Base-by-base conservation (phyloP, 2,113 vertebrate species). In the Antennarius striatus region DNA sequence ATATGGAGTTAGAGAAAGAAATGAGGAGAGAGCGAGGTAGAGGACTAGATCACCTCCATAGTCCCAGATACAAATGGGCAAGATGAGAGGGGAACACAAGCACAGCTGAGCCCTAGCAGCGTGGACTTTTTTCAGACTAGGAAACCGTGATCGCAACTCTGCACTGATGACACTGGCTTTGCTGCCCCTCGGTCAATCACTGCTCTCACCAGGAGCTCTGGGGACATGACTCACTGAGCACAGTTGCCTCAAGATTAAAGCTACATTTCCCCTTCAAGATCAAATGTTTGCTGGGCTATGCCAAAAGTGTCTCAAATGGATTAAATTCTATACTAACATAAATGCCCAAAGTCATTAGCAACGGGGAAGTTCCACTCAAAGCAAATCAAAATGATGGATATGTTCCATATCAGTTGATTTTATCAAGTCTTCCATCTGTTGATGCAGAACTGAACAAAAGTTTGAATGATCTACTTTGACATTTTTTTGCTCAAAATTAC, bases 11-110 rank as follows among this genome's bases (percentile, higher is more conserved):
- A 39, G 63, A 64, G 58, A 59, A 57, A 50, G 49, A 3, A 56
- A 57, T 57, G 5, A 42, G 56, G 63, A 67, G 61, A 63, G 55
- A 62, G 57, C 14, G 29, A 52, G 73, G 76, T 63, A 39, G 64
- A 79, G 77, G 46, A 80, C 57, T 75, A 36, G 56, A 82, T 83
- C 80, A 76, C 63, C 82, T 75, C 67, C 5, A 8, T 48, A 60
- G 85, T 84, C 83, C 83, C 82, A 79, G 81, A 82, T 75, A 82
- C 85, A 89, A 86, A 91, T 87, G 84, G 86, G 83, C 71, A 70
- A 80, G 80, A 87, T 84, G 80, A 89, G 85, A 86, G 71, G 75
- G 61, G 66, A 79, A 55, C 67, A 64, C 64, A 79, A 43, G 68
- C 86, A 62, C 88, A 88, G 88, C 86, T 89, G 88, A 85, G 82